Base-by-base conservation (phyloP, 2,797 vertebrate genomes). In the Hapalemur alaotrensis region DNA sequence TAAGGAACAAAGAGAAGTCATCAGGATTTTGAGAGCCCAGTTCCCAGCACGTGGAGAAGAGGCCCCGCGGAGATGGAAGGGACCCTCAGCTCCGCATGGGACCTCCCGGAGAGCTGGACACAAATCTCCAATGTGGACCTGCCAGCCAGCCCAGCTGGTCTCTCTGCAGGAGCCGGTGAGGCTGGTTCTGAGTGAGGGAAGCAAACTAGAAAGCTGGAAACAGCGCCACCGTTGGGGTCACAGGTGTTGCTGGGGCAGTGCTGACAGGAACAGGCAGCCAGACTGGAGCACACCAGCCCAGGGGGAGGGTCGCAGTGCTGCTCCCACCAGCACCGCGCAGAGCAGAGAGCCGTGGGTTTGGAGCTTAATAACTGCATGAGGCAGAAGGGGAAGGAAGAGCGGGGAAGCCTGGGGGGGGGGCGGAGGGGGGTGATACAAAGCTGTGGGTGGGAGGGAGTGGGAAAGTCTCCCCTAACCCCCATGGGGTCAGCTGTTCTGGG, bases 241-340 rank as follows among this genome's bases (percentile, higher is more conserved):
- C 13, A 0, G 48, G 41, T 30, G 14, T 18, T 20, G 2, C 35
- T 76, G 38, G 48, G 70, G 22, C 5, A 11, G 65, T 28, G 59
- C 59, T 35, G 57, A 48, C 2, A 15, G 46, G 35, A 63, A 50
- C 43, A 41, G 32, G 52, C 23, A 69, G 32, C 38, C 7, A 2
- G 2, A 5, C 0, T 2, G 14, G 12, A 23, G 18, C 73, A 14
- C 1, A 2, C 30, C 18, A 41, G 30, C n/a, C 11, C 15, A 12
- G 15, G 28, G 63, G 63, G n/a, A 30, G 43, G n/a, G 3, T 76
- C 57, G 3, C 38, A 73, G 43, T 32, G 12, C n/a, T 41, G 12
- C 4, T 20, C 22, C 22, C 54, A 9, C 15, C 65, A 69, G 28
- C 59, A 63, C 54, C 22, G 18, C 4, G 4, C 35, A 12, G n/a